Evolutionary conservation across 2,113 vertebrate genomes (phyloP).

Genomic region (Aegypius monachus): DNA sequence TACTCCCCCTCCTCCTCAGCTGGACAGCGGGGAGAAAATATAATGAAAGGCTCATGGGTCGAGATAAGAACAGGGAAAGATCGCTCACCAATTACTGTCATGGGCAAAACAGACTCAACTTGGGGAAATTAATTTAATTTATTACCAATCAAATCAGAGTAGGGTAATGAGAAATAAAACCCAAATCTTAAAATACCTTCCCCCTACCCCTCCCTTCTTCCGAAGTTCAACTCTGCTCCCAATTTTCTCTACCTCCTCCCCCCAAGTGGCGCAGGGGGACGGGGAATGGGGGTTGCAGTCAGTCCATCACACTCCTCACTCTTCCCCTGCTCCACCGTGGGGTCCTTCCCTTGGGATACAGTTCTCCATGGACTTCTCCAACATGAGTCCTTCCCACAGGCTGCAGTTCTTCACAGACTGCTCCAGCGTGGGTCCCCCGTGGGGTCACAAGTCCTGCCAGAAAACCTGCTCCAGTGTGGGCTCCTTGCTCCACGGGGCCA

Average conservation of each 20-base stretch:
- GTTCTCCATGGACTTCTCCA: background rate
- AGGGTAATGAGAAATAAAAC: background rate
- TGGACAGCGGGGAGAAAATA: background rate
- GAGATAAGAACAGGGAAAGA: too few species aligned
- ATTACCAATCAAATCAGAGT: background rate
- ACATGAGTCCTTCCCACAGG: background rate
- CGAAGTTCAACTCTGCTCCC: background rate
- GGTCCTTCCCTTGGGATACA: background rate
- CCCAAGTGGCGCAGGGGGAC: fast-evolving
- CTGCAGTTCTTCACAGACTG: background rate
- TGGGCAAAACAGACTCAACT: background rate
- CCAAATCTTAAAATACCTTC: background rate
- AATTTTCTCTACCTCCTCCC: background rate
- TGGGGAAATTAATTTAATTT: background rate
- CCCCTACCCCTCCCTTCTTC: background rate
- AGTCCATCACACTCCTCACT: background rate
- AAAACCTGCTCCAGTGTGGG: background rate
- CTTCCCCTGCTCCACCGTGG: too few species aligned
- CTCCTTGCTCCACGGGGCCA: background rate
- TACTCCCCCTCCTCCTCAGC: too few species aligned
- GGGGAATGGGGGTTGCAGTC: background rate
- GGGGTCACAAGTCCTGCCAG: too few species aligned
- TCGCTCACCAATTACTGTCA: background rate
- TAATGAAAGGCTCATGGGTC: too few species aligned
- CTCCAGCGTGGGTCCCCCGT: background rate